These are phyloP conservation scores for Phenganax marumi DNA, from an alignment of 92 coral and sea anemone species.

Conservation along the genomic window DNA sequence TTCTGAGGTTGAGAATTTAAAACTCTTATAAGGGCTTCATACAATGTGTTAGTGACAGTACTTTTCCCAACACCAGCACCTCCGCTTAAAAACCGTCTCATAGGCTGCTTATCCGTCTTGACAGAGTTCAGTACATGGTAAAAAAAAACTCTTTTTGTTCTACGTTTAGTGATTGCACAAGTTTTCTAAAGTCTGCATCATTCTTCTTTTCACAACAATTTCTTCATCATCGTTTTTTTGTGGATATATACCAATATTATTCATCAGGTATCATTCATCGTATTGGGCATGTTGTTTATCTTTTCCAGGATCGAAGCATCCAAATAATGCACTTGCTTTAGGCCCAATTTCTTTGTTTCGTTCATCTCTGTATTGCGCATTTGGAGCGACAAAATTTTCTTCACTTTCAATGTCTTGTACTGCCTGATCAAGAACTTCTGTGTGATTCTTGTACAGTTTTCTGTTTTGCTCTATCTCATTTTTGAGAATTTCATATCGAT, in stretches of 20 bases:
- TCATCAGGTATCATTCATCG: slow-evolving; percentile 33
- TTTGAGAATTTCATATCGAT: slow-evolving; percentile 52
- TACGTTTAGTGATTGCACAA: background rate
- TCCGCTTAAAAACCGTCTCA: slow-evolving; percentile 42
- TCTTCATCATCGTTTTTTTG: slow-evolving; percentile 38
- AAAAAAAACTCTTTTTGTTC: slow-evolving; percentile 45
- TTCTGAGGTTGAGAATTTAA: slow-evolving; percentile 35
- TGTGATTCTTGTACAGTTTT: background rate
- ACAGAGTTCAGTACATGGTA: slow-evolving; percentile 45
- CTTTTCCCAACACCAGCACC: slow-evolving; percentile 64
- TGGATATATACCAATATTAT: slow-evolving; percentile 44
- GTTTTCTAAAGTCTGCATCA: slow-evolving; percentile 30
- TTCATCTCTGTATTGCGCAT: slow-evolving; percentile 52
- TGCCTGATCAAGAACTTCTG: too few relatives aligned
- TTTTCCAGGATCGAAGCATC: slow-evolving; percentile 40
- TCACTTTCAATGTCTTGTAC: too few relatives aligned
- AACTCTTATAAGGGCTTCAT: slow-evolving; percentile 47
- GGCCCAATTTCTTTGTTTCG: slow-evolving; percentile 53
- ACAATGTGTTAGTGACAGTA: slow-evolving; percentile 62
- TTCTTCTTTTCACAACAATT: slow-evolving; percentile 33
- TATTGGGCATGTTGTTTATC: slow-evolving; percentile 41
- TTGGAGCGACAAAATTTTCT: slow-evolving; percentile 1
- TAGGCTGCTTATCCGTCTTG: slow-evolving; percentile 39
- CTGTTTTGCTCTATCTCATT: slow-evolving; percentile 17
- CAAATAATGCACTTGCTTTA: slow-evolving; percentile 28